Evolutionary conservation across 2,888 invertebrate species (phyloP).

Genomic region (Ennomos erosarius): DNA sequence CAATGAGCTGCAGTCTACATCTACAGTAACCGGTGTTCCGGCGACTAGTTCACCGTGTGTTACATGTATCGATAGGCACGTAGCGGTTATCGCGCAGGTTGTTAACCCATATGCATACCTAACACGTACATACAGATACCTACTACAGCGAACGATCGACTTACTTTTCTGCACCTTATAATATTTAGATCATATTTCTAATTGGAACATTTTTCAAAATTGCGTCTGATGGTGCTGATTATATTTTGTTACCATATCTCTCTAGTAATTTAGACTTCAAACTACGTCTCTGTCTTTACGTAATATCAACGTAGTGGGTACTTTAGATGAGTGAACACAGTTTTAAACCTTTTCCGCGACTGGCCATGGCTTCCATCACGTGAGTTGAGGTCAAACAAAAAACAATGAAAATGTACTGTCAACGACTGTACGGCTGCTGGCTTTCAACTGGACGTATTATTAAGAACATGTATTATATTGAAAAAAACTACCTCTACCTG

Average conservation of each 20-base stretch:
- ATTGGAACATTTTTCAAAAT: no score
- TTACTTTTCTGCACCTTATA: conserved; percentile 29
- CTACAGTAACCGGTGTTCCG: conserved; percentile 9
- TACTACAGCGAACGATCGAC: background rate
- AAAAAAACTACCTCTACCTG: no score
- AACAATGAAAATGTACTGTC: background rate
- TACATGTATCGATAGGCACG: conserved; percentile 27
- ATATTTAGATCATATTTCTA: background rate
- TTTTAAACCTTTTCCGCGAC: conserved; percentile 1
- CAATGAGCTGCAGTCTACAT: conserved; percentile 8
- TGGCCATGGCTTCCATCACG: conserved; percentile 1
- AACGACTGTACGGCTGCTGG: background rate
- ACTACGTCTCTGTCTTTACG: no score
- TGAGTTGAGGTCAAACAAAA: conserved; percentile 1
- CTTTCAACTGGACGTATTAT: no score
- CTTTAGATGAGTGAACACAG: background rate
- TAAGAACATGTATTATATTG: no score
- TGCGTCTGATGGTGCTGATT: no score
- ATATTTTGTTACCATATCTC: no score
- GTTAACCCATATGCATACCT: conserved; percentile 51
- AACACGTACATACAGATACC: conserved; percentile 21
- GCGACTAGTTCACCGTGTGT: conserved; percentile 14
- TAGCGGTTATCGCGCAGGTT: conserved; percentile 53
- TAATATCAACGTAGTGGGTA: no score
- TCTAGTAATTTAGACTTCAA: no score